Evolutionary conservation across 2,797 vertebrate genomes (phyloP), one percentile per base, ranked within the genome.

Genomic region (Sebastes cheni): DNA sequence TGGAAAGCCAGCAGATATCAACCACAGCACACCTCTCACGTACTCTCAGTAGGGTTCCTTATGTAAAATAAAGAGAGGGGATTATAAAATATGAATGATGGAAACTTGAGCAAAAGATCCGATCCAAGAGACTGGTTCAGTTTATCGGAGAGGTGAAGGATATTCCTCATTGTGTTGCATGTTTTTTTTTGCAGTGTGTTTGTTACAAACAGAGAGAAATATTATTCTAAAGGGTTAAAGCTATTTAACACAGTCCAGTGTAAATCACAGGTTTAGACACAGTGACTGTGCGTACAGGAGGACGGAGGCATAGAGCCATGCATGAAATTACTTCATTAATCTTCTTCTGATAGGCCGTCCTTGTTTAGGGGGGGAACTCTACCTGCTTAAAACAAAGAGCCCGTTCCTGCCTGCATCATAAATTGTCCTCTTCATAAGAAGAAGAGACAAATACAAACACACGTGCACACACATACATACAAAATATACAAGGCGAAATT

Each of bases 241-340:
- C 92, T 91, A 93, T 94, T 95, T 92, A 93, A 93, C 87, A 81
- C 82, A 91, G 89, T 93, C 89, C 86, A 90, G 89, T 93, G 92
- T 95, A 95, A 95, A 95, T 95, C 91, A 91, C 90, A 93, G 94
- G 92, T 94, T 93, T 95, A 90, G 94, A 95, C 92, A 94, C 92
- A 94, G 91, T 93, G 90, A 87, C 85, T 92, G 87, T 93, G 92
- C 84, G 79, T 92, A 87, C 81, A 90, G 90, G 79, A 82, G 89
- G 89, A 93, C 87, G 77, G 93, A 93, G 90, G 91, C 92, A 95
- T 92, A 93, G 92, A 95, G 92, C 93, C 95, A 96, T 96, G 95
- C 96, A 96, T 96, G 96, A 96, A 96, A 96, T 96, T 93, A 96
- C 94, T 96, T 96, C 96, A 96, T 96, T 96, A 96, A 96, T 96